Conservation (phyloP, 1,140 invertebrate genomes). For the Zaprionus ghesquierei region DNA sequence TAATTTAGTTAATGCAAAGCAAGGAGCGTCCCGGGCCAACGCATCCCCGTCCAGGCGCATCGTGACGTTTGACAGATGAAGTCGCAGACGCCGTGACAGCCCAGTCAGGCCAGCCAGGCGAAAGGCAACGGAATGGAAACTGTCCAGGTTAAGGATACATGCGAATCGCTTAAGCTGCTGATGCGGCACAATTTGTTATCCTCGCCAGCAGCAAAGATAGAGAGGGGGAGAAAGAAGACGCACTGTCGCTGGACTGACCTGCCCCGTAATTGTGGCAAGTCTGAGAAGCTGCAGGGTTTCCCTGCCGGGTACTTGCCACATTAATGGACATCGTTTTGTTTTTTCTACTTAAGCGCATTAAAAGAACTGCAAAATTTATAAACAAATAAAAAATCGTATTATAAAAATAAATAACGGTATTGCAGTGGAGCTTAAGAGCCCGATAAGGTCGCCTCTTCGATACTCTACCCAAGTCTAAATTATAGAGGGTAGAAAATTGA, state of each 20-base stretch:
- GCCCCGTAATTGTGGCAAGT: constrained; percentile 59
- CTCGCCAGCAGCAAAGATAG: not conserved
- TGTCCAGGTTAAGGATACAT: constrained; percentile 54
- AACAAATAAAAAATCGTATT: constrained; percentile 53
- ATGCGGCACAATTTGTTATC: constrained; percentile 72
- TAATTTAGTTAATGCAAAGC: constrained; percentile 75
- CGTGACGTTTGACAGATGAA: constrained; percentile 80
- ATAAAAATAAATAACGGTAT: constrained; percentile 55
- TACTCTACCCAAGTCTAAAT: too few relatives aligned
- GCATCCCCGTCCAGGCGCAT: not conserved
- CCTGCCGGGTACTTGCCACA: not conserved
- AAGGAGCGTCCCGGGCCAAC: constrained; percentile 27
- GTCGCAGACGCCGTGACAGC: constrained; percentile 32
- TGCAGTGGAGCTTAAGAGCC: constrained; percentile 18
- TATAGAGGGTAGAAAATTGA: too few relatives aligned
- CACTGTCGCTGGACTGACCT: constrained; percentile 36
- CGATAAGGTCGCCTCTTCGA: not conserved
- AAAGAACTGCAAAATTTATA: constrained; percentile 40
- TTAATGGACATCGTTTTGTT: constrained; percentile 54
- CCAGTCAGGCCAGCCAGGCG: constrained; percentile 12
- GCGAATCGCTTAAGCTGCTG: constrained; percentile 58
- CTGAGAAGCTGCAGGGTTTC: constrained; percentile 4
- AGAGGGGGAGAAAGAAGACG: constrained; percentile 19
- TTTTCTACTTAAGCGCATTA: constrained; percentile 47
- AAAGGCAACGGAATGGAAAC: not conserved